Conservation (phyloP, 2,797 vertebrate species). For the Ibycter americanus region DNA sequence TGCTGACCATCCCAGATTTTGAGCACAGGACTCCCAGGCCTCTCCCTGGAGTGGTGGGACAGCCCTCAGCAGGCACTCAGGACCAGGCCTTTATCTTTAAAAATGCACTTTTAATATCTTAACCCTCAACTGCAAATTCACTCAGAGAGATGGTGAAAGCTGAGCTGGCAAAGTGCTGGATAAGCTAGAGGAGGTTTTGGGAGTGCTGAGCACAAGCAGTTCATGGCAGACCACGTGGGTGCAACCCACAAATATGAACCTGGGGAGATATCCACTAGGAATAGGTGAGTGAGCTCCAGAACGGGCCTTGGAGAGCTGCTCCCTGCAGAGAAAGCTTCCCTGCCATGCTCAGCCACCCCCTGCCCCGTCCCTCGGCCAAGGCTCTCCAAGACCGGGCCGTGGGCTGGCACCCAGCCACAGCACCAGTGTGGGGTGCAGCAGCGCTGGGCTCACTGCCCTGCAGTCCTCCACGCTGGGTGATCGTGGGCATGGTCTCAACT, state of each 20-base stretch:
- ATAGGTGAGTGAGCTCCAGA: rapidly evolving
- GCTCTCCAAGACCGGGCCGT: not conserved
- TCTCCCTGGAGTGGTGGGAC: not conserved
- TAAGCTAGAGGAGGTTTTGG: not conserved
- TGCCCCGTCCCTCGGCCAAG: not conserved
- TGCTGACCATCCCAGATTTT: not conserved
- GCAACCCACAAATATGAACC: not conserved
- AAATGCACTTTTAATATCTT: not conserved
- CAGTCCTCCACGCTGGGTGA: rapidly evolving
- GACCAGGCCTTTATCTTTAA: not conserved
- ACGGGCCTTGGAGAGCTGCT: not conserved
- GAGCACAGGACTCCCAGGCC: not conserved
- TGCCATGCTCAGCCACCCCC: not conserved
- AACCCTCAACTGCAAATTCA: not conserved
- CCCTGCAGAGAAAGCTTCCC: not conserved
- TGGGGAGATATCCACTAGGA: not conserved
- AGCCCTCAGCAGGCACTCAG: not conserved
- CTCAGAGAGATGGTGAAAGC: not conserved
- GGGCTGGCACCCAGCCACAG: not conserved
- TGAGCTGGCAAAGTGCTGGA: not conserved
- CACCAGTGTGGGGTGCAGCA: rapidly evolving
- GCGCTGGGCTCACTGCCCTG: not conserved
- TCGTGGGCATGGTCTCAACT: rapidly evolving
- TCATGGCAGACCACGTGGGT: rapidly evolving
- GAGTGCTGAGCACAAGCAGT: not conserved